Conservation (phyloP, 2,113 vertebrate genomes). For the Heteronetta atricapilla region DNA sequence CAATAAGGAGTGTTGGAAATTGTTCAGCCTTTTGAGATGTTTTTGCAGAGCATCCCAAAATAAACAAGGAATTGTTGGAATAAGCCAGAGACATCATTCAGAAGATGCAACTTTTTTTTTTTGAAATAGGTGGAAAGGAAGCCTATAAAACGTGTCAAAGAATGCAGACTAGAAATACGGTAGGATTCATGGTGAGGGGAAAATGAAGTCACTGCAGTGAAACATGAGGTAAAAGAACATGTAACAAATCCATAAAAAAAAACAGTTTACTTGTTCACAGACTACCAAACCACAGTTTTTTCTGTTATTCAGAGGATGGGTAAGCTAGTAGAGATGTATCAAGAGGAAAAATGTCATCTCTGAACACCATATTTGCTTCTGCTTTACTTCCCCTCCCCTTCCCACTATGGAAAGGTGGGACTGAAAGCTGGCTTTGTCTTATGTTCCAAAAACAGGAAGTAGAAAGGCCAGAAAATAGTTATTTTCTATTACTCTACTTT, state of each 20-base stretch:
- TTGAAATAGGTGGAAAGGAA: not conserved
- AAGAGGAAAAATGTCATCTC: not conserved
- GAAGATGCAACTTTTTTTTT: not conserved
- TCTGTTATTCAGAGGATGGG: not conserved
- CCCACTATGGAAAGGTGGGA: not conserved
- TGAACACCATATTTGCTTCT: not conserved
- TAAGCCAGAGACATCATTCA: not conserved
- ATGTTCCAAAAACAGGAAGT: not conserved
- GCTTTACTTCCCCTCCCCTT: not conserved
- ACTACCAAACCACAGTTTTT: not conserved
- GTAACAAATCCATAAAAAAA: not conserved
- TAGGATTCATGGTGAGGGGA: not conserved
- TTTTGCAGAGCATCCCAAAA: not conserved
- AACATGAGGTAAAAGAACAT: not conserved
- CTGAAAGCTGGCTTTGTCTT: not conserved
- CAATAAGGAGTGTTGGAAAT: not conserved
- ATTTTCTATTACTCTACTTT: not conserved
- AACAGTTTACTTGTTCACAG: not conserved
- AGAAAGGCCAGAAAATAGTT: not conserved
- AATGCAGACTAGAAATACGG: not conserved
- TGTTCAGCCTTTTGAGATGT: not conserved
- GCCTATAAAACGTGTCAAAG: not conserved
- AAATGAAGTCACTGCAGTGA: not conserved
- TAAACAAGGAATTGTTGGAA: not conserved
- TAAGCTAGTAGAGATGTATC: not conserved